Base-by-base conservation (phyloP, 2,797 vertebrate species). In the Arrhamphus sclerolepis region DNA sequence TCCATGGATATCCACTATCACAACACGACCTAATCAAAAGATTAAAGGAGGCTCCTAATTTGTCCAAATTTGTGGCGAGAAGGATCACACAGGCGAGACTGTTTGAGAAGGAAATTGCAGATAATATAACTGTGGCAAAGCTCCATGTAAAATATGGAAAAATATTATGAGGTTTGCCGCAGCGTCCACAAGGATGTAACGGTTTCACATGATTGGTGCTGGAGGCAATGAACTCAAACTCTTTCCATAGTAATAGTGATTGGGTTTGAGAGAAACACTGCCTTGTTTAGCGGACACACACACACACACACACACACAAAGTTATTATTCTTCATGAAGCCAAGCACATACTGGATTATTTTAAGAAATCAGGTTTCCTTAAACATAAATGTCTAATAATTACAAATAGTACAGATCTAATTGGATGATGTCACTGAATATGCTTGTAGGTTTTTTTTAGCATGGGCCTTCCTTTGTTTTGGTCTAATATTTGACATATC, bases 1-100 rank as follows among this genome's bases (percentile, higher is more conserved):
- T 84, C 64, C 65, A 77, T 3, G 67, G 77, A 80, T 84, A 88
- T 83, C 75, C 70, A 72, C 86, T 87, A 86, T 88, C 80, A 88
- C 75, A 90, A 89, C 84, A 86, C 44, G 62, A 62, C 66, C 86
- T 68, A 88, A 90, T 86, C 84, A 84, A 57, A 70, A 83, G 78
- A 88, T 85, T 83, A 87, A 89, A 91, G 84, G 59, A 78, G 58
- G 70, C 62, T 66, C 61, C 73, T 66, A 83, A 89, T 91, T 87
- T 86, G 81, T 77, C 64, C 52, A 63, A 62, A 80, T 81, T 76
- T 87, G 76, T 55, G 70, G 82, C 9, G 34, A 68, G 63, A 46
- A 56, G 4, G 38, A 70, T 21, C 17, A 66, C 10, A 40, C 18
- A 34, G 61, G 46, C 47, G 1, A 8, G 47, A 20, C 47, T 46